Conservation (phyloP, 2,888 invertebrate species). For the Drosophila eohydei region DNA sequence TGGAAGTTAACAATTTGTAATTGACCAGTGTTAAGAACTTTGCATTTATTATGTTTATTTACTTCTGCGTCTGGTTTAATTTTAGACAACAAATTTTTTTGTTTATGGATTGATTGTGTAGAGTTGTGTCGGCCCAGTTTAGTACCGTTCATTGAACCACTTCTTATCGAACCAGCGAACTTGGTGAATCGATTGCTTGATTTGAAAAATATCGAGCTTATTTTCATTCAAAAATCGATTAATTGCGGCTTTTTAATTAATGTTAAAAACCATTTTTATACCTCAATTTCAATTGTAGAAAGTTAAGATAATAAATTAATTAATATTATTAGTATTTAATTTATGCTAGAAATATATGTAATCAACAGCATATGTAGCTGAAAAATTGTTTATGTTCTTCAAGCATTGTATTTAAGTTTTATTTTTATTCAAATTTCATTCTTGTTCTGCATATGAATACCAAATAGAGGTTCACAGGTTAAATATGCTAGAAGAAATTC, state of each 20-base stretch:
- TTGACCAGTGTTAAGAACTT: slow-evolving; percentile 18
- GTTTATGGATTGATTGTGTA: slow-evolving; percentile 66
- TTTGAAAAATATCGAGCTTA: slow-evolving; percentile 1
- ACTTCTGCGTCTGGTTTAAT: slow-evolving; percentile 46
- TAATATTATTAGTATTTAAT: background rate
- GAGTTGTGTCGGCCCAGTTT: slow-evolving; percentile 55
- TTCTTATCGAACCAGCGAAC: slow-evolving; percentile 38
- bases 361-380: too few species aligned
- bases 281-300: background rate
- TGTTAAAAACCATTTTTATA: background rate
- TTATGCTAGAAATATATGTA: background rate
- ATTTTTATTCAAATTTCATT: too few species aligned
- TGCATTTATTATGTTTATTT: slow-evolving; percentile 35
- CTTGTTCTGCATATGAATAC: too few species aligned
- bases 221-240: background rate
- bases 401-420: too few species aligned
- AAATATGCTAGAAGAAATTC: too few species aligned
- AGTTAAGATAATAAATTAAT: background rate
- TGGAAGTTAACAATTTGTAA: slow-evolving; percentile 20
- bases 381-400: too few species aligned
- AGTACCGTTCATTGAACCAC: slow-evolving; percentile 22
- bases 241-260: background rate
- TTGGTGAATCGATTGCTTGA: background rate
- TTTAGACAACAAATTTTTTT: slow-evolving; percentile 66
- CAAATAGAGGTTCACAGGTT: too few species aligned